These are phyloP conservation scores for Trachymyrmex septentrionalis DNA, from an alignment of 1,140 invertebrate genomes.

Conservation along the genomic window DNA sequence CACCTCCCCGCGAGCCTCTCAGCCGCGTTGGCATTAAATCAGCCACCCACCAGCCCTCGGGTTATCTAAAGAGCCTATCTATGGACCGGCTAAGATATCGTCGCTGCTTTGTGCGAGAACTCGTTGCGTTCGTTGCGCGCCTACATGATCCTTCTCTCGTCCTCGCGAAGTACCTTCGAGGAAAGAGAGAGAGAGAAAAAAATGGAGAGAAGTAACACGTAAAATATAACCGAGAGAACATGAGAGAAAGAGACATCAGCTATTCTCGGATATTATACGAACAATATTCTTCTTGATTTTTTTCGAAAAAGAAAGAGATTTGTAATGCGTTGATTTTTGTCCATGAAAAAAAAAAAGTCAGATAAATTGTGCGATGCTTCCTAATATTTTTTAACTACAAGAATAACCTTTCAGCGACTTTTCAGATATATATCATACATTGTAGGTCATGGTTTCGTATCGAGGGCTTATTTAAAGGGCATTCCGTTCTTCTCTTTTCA, in stretches of 20 bases:
- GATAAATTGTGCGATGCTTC: not conserved
- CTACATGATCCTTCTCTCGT: slow-evolving; percentile 53
- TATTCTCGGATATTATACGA: slow-evolving; percentile 25
- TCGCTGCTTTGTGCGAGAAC: slow-evolving; percentile 61
- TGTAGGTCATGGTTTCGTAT: slow-evolving; percentile 16
- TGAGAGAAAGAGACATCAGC: not conserved
- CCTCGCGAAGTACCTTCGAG: slow-evolving; percentile 44
- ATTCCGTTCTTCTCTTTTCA: not conserved
- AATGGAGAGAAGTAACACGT: slow-evolving; percentile 35
- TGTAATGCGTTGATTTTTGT: not conserved
- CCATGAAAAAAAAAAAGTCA: not conserved
- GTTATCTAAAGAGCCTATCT: slow-evolving; percentile 82
- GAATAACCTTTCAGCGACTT: not conserved
- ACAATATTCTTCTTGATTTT: slow-evolving; percentile 15
- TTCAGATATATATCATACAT: not conserved
- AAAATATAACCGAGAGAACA: too few relatives aligned
- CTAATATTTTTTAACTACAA: not conserved
- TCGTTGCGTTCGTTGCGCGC: slow-evolving; percentile 68
- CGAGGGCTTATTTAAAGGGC: slow-evolving; percentile 16
- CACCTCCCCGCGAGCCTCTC: slow-evolving; percentile 28
- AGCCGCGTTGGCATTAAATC: slow-evolving; percentile 79
- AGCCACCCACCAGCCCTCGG: slow-evolving; percentile 81
- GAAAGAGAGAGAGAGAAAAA: slow-evolving; percentile 31
- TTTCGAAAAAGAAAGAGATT: not conserved
- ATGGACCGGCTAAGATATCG: slow-evolving; percentile 77